phyloP scores from a whole-genome alignment of 2,888 invertebrate species.

The Drosophila borealis region DNA sequence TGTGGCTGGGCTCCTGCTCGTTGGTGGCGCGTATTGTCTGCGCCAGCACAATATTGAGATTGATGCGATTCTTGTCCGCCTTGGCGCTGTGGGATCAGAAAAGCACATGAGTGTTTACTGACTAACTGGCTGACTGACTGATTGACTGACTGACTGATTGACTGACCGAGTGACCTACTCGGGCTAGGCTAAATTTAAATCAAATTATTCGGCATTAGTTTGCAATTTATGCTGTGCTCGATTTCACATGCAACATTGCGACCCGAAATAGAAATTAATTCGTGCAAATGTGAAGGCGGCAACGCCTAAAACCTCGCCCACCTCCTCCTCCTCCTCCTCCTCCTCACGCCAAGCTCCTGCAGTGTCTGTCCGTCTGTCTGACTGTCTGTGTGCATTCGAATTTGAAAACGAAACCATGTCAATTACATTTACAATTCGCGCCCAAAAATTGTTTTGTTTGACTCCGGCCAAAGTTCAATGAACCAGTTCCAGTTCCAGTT shows the following conservation, averaged over 20 bases:
- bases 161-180: constrained; percentile 61
- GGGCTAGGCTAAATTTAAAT: constrained; percentile 66
- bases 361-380: not conserved
- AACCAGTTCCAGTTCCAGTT: constrained; percentile 45
- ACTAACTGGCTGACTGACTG: constrained; percentile 21
- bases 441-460: constrained; percentile 40
- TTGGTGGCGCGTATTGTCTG: constrained; percentile 85
- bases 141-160: constrained; percentile 5
- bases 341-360: not conserved
- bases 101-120: constrained; percentile 21
- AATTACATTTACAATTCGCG: constrained; percentile 71
- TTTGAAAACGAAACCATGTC: constrained; percentile 77
- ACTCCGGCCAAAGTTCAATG: constrained; percentile 60
- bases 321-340: not conserved
- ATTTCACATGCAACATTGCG: constrained; percentile 56
- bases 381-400: constrained; percentile 12
- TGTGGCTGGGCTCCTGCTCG: constrained; percentile 69
- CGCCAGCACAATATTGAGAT: constrained; percentile 87
- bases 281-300: constrained; percentile 56
- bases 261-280: constrained; percentile 74
- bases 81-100: constrained; percentile 55
- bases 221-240: constrained; percentile 71
- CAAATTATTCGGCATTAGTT: constrained; percentile 75
- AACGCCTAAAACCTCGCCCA: constrained; percentile 2
- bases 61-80: constrained; percentile 86